Evolutionary conservation across 2,888 invertebrate genomes (phyloP).

Genomic region (Chymomyza caudatula): DNA sequence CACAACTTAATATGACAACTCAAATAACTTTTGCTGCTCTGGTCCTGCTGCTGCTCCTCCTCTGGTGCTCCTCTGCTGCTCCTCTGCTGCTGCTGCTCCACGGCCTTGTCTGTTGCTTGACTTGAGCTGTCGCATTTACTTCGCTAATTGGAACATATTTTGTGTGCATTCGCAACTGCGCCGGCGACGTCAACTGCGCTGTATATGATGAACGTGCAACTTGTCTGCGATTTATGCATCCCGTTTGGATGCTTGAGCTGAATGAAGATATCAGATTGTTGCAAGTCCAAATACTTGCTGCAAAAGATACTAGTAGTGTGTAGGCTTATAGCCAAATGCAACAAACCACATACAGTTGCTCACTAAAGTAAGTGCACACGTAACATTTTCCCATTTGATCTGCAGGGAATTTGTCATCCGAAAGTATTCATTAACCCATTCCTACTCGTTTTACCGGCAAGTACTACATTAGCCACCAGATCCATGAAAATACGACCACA

Average conservation of each 20-base stretch:
- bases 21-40: slow-evolving; percentile 64
- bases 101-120: slow-evolving; percentile 11
- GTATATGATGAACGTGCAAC: slow-evolving; percentile 47
- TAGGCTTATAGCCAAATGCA: no score
- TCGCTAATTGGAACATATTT: slow-evolving; percentile 73
- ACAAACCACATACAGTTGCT: no score
- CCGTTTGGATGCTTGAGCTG: slow-evolving; percentile 24
- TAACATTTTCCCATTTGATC: no score
- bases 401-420: no score
- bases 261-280: slow-evolving; percentile 60
- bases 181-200: no score
- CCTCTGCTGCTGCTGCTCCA: background rate
- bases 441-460: no score
- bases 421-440: no score
- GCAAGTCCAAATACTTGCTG: slow-evolving; percentile 38
- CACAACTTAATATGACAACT: slow-evolving; percentile 75
- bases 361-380: no score
- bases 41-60: background rate
- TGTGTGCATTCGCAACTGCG: slow-evolving; percentile 5
- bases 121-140: slow-evolving; percentile 65
- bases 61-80: slow-evolving; percentile 4
- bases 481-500: no score
- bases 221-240: slow-evolving; percentile 66
- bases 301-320: background rate
- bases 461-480: no score